phyloP scores from a whole-genome alignment of 1,140 invertebrate species.

The Ceratina japonica region DNA sequence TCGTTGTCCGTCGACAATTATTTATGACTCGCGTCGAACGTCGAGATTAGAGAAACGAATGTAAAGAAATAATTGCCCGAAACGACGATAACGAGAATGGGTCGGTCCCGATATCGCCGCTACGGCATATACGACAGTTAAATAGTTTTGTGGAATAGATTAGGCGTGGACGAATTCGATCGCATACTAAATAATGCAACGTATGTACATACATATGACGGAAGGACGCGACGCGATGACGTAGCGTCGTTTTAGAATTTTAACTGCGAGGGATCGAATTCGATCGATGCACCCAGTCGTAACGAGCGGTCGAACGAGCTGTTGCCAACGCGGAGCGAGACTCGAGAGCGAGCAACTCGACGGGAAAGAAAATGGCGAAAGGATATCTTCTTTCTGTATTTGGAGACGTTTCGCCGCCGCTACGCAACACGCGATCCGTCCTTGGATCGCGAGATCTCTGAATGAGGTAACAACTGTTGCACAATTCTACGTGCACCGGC shows the following conservation, averaged over 20 bases:
- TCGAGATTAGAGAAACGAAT: constrained; percentile 6
- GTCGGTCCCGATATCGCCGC: too few species aligned
- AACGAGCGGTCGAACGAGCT: too few species aligned
- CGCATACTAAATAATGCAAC: too few species aligned
- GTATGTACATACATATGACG: too few species aligned
- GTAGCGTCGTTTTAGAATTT: neutral
- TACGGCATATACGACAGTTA: too few species aligned
- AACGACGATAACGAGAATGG: constrained; percentile 7
- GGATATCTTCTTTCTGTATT: constrained; percentile 66
- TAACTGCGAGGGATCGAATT: neutral
- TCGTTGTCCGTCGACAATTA: neutral
- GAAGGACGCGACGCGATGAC: neutral
- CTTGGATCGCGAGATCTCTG: constrained; percentile 68
- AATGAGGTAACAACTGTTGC: constrained; percentile 64
- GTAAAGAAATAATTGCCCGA: neutral
- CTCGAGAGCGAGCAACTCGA: constrained; percentile 36
- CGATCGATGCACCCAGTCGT: neutral
- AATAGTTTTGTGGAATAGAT: too few species aligned
- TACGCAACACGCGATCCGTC: constrained; percentile 65
- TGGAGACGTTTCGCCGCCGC: constrained; percentile 57
- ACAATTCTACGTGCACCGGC: constrained; percentile 33
- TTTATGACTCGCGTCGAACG: neutral
- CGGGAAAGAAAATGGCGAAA: constrained; percentile 43
- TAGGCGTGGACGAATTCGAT: too few species aligned
- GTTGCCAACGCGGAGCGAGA: constrained; percentile 31